Evolutionary conservation across 2,888 invertebrate species (phyloP), one percentile per base, ranked within the genome.

Genomic region (Biston betularia): DNA sequence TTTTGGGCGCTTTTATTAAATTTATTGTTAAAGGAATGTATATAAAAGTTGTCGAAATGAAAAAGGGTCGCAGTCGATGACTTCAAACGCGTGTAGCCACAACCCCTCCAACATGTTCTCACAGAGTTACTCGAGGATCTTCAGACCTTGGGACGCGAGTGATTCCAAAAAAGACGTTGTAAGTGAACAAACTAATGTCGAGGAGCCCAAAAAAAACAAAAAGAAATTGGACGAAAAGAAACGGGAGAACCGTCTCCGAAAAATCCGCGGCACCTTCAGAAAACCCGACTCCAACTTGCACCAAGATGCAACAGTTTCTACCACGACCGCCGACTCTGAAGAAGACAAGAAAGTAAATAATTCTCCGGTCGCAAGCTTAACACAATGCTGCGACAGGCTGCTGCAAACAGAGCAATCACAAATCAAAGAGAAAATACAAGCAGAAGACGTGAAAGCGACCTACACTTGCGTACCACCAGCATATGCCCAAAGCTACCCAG

Each of bases 121-220:
- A 81, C 57, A 86, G 77, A 90, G 80, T 79, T 92, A 89, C 70
- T 94, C 95, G 50, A 92, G 95, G 77, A 87, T 95, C 24, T 95
- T 95, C 78, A 93, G 95, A 75, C 95, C 95, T 64, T 95, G 95
- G 95, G 95, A 95, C 83, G 89, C 89, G 70, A 92, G 89, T 89
- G 90, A 87, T 56, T 83, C 75, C 64, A 83, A 86, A 70, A 75
- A 77, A 24, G 69, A 76, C 72, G 69, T 55, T 68, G 54, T 59
- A 55, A 68, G 79, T 79, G 79, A 79, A 69, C 75, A 75, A 55
- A 77, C 63, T 15, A 75, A 73, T 48, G 63, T 79, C 69, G 77
- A 80, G 45, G 81, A 84, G 34, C 67, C 70, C 0, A 83, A 80
- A 66, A 65, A 62, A 0, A 88, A 84, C 68, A 88, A 89, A 69